Base-by-base conservation (phyloP, 92 coral and sea anemone genomes). In the Isaurus tuberculatus region DNA sequence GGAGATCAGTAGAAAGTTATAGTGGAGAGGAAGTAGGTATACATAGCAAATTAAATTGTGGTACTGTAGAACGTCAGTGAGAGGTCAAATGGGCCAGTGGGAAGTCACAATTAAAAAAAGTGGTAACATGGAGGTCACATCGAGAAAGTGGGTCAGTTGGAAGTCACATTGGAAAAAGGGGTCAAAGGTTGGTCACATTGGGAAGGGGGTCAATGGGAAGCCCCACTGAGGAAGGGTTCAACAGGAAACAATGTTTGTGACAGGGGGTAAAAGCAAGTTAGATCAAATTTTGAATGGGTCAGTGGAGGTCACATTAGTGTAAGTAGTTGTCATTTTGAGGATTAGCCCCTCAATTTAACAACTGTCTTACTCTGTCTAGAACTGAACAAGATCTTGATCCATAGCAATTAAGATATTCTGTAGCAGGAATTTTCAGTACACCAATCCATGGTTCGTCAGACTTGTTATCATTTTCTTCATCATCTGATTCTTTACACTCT, bases 351-450 rank as follows among this genome's bases (percentile, higher is more conserved):
- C 34, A n/a, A 32, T 33, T 36, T 1, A 36, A n/a, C 49, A 70
- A 2, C 7, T 0, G 11, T 8, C 33, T 75, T 20, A 89, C 92
- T 74, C 84, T 89, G 43, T 89, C 92, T 65, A 89, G 72, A 10
- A 85, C 84, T 85, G 90, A 86, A 80, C 89, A 85, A 4, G 86
- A 80, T 70, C 79, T 66, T 40, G 92, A 89, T 28, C 92, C 90
- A 25, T 49, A 85, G 46, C 85, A 58, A 25, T 86, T 89, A 49
- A 71, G 44, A 44, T 89, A 86, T 42, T 89, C 92, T 46, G 79
- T 42, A n/a, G 78, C 90, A 70, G 92, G 92, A 57, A 89, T 86
- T 25, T 74, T 79, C 29, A 89, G 73, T 3, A 89, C 84, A 40
- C 92, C 90, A 71, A 89, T 86, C 92, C 92, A 89, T 30, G 79